A percentile compares a stretch with the other conserved stretches of the same genome.
phyloP scores from a whole-genome alignment of 2,113 vertebrate genomes.

The Pantherophis guttatus region DNA sequence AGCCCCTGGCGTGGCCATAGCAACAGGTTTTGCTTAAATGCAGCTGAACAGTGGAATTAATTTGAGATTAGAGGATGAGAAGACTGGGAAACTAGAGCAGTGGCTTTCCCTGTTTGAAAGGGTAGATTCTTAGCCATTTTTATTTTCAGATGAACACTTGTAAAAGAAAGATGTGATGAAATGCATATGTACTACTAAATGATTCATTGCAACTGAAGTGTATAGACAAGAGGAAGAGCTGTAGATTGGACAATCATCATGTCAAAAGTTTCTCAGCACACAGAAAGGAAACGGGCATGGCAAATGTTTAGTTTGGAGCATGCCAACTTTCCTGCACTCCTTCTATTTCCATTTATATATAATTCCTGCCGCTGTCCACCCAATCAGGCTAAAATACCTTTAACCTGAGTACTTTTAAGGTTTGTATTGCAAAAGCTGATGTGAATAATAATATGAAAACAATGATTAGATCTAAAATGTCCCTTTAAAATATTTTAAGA shows the following conservation, averaged over 20 bases:
- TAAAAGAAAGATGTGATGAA: not conserved
- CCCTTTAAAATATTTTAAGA: not conserved
- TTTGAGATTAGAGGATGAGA: conserved; percentile 63
- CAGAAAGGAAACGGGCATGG: not conserved
- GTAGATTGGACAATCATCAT: not conserved
- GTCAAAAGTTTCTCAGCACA: not conserved
- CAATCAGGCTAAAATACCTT: not conserved
- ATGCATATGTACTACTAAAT: not conserved
- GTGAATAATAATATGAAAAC: not conserved
- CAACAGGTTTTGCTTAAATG: conserved; percentile 64
- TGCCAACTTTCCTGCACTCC: not conserved
- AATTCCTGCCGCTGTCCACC: not conserved
- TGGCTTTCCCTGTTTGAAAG: conserved; percentile 27
- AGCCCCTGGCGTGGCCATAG: conserved; percentile 67
- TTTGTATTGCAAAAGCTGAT: not conserved
- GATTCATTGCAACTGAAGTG: not conserved
- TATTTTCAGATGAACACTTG: not conserved
- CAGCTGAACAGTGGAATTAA: conserved; percentile 63
- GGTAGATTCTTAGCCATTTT: not conserved
- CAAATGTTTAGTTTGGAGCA: not conserved
- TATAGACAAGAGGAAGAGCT: not conserved
- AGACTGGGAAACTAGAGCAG: conserved; percentile 40
- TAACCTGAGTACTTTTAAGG: not conserved
- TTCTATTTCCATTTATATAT: not conserved
- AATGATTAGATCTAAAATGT: not conserved